Evolutionary conservation across 2,797 vertebrate genomes (phyloP).

Genomic region (Bovichtus diacanthus): DNA sequence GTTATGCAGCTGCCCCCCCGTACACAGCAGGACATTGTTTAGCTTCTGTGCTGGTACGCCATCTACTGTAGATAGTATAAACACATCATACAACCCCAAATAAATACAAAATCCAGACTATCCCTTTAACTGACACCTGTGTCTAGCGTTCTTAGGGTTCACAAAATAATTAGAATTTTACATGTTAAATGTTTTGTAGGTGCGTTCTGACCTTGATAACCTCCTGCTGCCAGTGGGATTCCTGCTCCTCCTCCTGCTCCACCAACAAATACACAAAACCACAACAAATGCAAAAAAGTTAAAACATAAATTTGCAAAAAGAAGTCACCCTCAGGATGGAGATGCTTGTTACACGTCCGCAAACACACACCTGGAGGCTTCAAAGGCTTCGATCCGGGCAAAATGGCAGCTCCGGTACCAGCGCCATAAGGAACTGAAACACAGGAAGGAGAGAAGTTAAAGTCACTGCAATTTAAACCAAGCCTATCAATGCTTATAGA

Average conservation of each 20-base stretch:
- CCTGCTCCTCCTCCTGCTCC: conserved; percentile 68
- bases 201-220: conserved; percentile 70
- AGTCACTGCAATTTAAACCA: neutral
- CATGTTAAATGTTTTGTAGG: neutral
- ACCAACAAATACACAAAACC: conserved; percentile 49
- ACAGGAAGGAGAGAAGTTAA: neutral
- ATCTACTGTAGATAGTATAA: too few species aligned
- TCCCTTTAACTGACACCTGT: neutral
- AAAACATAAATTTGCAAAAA: neutral
- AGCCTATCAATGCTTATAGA: neutral
- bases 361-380: too few species aligned
- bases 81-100: too few species aligned
- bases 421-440: conserved; percentile 63
- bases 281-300: neutral
- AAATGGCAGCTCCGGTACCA: neutral
- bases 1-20: too few species aligned
- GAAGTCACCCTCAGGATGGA: neutral
- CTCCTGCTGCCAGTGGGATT: conserved; percentile 75
- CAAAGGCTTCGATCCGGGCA: too few species aligned
- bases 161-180: neutral
- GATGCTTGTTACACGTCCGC: too few species aligned
- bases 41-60: too few species aligned
- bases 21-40: too few species aligned
- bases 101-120: too few species aligned
- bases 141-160: neutral